Evolutionary conservation across 2,113 vertebrate genomes (phyloP).

Genomic region (Puffinus mauretanicus): DNA sequence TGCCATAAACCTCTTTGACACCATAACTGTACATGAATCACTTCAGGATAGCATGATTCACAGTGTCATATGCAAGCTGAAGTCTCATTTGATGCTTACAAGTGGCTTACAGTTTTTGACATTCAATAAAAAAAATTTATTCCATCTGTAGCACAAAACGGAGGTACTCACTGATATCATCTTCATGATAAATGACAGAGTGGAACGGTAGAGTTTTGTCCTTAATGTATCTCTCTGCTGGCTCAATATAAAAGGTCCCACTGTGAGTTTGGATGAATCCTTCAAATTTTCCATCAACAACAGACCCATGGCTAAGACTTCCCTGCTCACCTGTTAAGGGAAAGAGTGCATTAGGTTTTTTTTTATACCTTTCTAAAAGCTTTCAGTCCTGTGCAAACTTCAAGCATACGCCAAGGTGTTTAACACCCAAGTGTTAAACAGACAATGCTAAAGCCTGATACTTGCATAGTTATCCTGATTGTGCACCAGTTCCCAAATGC

Average conservation of each 20-base stretch:
- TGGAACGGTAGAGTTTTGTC: slow-evolving; percentile 84
- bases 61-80: not conserved
- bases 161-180: slow-evolving; percentile 90
- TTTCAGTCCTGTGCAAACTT: not conserved
- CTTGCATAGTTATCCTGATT: not conserved
- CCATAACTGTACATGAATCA: not conserved
- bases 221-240: slow-evolving; percentile 91
- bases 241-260: slow-evolving; percentile 94
- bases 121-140: not conserved
- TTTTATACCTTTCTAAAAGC: not conserved
- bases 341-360: not conserved
- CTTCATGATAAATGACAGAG: slow-evolving; percentile 97
- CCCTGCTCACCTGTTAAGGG: slow-evolving; percentile 85
- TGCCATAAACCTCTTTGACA: not conserved
- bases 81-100: not conserved
- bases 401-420: not conserved
- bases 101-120: not conserved
- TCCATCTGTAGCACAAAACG: not conserved
- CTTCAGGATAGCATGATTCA: not conserved
- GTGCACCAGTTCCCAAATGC: not conserved
- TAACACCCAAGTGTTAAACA: not conserved
- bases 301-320: slow-evolving; percentile 90
- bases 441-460: not conserved
- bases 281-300: slow-evolving; percentile 93
- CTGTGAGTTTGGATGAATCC: slow-evolving; percentile 91